A percentile compares a stretch with the other conserved stretches of the same genome.
phyloP scores from a whole-genome alignment of 2,797 vertebrate genomes.

The Melanotaenia boesemani region DNA sequence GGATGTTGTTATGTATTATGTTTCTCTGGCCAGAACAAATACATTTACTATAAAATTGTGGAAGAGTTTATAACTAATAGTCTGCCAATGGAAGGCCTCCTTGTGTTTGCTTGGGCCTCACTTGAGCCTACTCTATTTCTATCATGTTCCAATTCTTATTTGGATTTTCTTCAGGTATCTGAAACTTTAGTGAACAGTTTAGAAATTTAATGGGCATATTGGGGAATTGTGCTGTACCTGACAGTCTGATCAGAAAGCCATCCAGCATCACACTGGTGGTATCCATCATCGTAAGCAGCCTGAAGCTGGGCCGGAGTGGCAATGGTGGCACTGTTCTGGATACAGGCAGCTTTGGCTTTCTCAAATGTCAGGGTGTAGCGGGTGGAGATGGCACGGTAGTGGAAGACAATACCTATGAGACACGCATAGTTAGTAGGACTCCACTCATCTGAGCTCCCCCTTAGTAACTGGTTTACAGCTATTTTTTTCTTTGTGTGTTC shows the following conservation, averaged over 20 bases:
- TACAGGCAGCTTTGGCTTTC: slow-evolving; percentile 92
- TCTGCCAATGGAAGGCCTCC: neutral
- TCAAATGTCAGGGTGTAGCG: slow-evolving; percentile 96
- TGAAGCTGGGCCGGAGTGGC: slow-evolving; percentile 94
- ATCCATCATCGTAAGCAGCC: slow-evolving; percentile 96
- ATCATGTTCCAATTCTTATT: too few species aligned
- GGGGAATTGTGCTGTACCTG: slow-evolving; percentile 79
- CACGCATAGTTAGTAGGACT: neutral
- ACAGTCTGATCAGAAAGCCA: slow-evolving; percentile 99
- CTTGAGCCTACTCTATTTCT: too few species aligned
- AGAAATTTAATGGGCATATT: neutral
- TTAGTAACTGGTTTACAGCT: neutral
- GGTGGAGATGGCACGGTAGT: slow-evolving; percentile 95
- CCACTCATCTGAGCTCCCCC: neutral
- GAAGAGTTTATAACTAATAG: too few species aligned
- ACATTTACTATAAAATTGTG: neutral
- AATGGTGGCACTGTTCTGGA: slow-evolving; percentile 93
- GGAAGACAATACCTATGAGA: slow-evolving; percentile 92
- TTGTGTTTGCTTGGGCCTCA: neutral
- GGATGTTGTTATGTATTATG: neutral
- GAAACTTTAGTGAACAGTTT: neutral
- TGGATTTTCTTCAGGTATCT: neutral
- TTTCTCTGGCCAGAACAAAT: neutral
- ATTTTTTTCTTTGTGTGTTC: neutral
- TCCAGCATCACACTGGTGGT: slow-evolving; percentile 97